phyloP scores from a whole-genome alignment of 2,797 vertebrate genomes.

The Dallia pectoralis region DNA sequence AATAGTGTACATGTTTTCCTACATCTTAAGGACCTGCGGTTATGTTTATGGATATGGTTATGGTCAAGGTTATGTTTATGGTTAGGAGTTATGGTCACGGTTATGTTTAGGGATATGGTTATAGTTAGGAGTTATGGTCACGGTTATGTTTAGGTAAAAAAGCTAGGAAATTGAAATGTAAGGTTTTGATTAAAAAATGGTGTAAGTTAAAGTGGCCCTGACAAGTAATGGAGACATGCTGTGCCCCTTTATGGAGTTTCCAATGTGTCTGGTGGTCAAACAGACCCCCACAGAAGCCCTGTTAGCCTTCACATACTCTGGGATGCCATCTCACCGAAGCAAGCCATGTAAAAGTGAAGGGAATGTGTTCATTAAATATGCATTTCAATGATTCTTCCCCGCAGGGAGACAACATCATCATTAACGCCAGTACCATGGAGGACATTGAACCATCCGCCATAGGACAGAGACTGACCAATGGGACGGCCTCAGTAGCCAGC shows the following conservation, averaged over 20 bases:
- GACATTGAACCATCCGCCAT: slow-evolving; percentile 93
- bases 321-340: not conserved
- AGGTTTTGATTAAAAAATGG: too few relatives aligned
- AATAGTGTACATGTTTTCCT: too few relatives aligned
- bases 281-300: not conserved
- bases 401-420: slow-evolving; percentile 88
- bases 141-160: too few relatives aligned
- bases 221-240: too few relatives aligned
- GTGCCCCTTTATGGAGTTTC: not conserved
- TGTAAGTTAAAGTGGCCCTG: too few relatives aligned
- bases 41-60: too few relatives aligned
- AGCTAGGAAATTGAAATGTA: too few relatives aligned
- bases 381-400: not conserved
- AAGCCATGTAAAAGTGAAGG: not conserved
- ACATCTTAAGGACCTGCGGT: too few relatives aligned
- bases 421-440: slow-evolving; percentile 95
- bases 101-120: too few relatives aligned
- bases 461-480: slow-evolving; percentile 89
- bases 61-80: too few relatives aligned
- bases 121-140: too few relatives aligned
- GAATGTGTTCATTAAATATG: not conserved
- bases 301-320: not conserved
- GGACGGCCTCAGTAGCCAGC: slow-evolving; percentile 83
- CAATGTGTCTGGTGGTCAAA: not conserved
- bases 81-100: too few relatives aligned